Conservation (phyloP, 2,888 invertebrate species). For the Adelphocoris suturalis region DNA sequence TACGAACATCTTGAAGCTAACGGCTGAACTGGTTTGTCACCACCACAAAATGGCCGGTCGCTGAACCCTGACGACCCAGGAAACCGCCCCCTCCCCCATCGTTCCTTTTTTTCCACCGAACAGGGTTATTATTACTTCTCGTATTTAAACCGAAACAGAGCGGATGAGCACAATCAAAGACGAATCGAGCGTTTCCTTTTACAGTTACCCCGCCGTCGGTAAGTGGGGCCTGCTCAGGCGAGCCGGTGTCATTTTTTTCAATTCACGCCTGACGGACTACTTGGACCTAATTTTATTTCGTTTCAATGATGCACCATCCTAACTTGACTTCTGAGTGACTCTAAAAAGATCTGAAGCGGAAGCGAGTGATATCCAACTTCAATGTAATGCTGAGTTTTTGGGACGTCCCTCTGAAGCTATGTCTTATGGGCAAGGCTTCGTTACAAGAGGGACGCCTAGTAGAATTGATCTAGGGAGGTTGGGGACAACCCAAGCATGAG, state of each 20-base stretch:
- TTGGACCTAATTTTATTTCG: not conserved
- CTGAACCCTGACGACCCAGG: slow-evolving; percentile 8
- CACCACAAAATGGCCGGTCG: not conserved
- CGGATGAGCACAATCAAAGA: slow-evolving; percentile 39
- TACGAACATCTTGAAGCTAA: not conserved
- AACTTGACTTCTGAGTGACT: not conserved
- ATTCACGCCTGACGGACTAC: not conserved
- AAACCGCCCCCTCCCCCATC: not conserved
- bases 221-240: not conserved
- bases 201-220: not conserved
- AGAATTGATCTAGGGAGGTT: too few relatives aligned
- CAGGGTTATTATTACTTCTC: slow-evolving; percentile 16
- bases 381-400: too few relatives aligned
- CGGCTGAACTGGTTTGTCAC: not conserved
- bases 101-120: not conserved
- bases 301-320: not conserved
- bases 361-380: not conserved
- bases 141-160: slow-evolving; percentile 31
- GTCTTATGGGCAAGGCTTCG: too few relatives aligned
- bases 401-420: too few relatives aligned
- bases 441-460: too few relatives aligned
- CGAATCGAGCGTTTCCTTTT: slow-evolving; percentile 11
- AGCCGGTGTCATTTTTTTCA: not conserved
- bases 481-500: too few relatives aligned
- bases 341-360: not conserved